Conservation (phyloP, 2,888 invertebrate genomes). For the Dione juno region DNA sequence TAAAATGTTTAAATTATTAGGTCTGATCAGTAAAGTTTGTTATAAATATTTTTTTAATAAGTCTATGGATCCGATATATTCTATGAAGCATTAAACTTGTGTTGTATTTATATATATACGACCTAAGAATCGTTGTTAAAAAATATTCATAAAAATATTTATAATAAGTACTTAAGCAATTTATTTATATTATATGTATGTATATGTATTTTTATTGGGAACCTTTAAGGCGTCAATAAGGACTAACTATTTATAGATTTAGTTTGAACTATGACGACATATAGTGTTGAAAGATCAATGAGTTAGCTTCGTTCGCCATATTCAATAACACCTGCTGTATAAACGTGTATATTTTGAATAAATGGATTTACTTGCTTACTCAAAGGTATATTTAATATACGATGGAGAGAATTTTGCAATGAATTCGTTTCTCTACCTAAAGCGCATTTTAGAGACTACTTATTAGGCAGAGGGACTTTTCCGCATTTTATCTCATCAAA, state of each 20-base stretch:
- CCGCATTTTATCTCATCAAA: too few species aligned
- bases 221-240: background rate
- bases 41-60: background rate
- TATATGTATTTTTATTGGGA: background rate
- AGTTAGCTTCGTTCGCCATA: slow-evolving; percentile 7
- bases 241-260: background rate
- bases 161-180: too few species aligned
- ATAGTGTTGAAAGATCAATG: slow-evolving; percentile 12
- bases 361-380: too few species aligned
- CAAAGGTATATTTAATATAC: too few species aligned
- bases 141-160: too few species aligned
- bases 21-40: background rate
- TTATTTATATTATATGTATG: too few species aligned
- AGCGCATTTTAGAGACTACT: too few species aligned
- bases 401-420: too few species aligned
- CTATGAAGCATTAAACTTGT: background rate
- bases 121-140: too few species aligned
- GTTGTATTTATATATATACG: too few species aligned
- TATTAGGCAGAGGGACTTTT: too few species aligned
- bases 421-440: too few species aligned
- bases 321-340: slow-evolving; percentile 13
- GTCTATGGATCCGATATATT: background rate
- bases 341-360: background rate
- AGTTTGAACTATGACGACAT: slow-evolving; percentile 19
- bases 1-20: slow-evolving; percentile 3